Evolutionary conservation across 2,797 vertebrate genomes (phyloP).

Genomic region (Dermochelys coriacea): DNA sequence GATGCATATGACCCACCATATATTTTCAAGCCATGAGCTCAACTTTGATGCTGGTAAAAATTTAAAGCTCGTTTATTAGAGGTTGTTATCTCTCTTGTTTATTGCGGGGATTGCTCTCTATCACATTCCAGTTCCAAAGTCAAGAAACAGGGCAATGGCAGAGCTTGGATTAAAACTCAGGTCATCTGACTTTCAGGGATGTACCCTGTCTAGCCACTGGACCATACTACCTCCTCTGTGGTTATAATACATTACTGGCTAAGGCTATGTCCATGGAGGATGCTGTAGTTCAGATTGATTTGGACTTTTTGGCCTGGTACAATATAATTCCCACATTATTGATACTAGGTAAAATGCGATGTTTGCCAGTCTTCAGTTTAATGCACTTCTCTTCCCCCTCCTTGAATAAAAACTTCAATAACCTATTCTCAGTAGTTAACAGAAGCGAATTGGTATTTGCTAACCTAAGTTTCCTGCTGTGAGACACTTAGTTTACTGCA

Average conservation of each 20-base stretch:
- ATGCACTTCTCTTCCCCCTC: background rate
- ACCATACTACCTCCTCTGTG: background rate
- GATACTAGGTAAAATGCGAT: background rate
- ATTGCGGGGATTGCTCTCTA: background rate
- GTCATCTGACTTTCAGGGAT: background rate
- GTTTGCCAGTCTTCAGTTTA: background rate
- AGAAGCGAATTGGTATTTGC: no score
- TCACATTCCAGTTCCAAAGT: rapidly evolving
- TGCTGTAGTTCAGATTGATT: background rate
- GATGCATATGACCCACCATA: background rate
- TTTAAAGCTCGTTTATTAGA: background rate
- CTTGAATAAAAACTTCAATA: no score
- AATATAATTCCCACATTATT: background rate
- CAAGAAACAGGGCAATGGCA: background rate
- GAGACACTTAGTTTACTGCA: background rate
- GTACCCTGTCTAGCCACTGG: background rate
- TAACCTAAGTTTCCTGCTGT: background rate
- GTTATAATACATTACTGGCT: no score
- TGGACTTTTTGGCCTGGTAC: background rate
- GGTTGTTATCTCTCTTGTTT: rapidly evolving
- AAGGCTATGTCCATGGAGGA: background rate
- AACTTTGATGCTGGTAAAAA: background rate
- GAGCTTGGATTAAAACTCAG: background rate
- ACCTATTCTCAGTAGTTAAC: background rate
- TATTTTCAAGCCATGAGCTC: background rate